A percentile compares a stretch with the other conserved stretches of the same genome.
phyloP scores from a whole-genome alignment of 2,113 vertebrate species.

The Corydoras sp. region DNA sequence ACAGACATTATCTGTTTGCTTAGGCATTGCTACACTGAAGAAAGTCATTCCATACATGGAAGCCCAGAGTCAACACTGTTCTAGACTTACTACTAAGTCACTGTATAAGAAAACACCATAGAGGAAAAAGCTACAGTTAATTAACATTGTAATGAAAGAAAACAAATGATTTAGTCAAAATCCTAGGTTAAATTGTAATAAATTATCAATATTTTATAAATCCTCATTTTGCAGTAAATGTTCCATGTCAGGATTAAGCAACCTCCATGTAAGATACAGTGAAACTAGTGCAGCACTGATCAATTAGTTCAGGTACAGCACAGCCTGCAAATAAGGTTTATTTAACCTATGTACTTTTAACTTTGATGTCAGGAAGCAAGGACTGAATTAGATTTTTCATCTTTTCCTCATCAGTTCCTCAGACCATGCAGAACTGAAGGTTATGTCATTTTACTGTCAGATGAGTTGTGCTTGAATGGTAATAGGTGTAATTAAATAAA shows the following conservation, averaged over 20 bases:
- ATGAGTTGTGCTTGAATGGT: not conserved
- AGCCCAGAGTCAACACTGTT: too few relatives aligned
- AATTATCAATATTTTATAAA: constrained; percentile 5
- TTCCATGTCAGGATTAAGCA: constrained; percentile 6
- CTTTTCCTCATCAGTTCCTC: constrained; percentile 2
- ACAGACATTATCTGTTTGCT: too few relatives aligned
- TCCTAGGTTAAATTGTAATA: not conserved
- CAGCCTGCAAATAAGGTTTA: constrained; percentile 9
- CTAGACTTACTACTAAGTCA: too few relatives aligned
- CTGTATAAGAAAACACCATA: too few relatives aligned
- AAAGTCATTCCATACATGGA: too few relatives aligned
- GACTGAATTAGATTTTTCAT: constrained; percentile 24
- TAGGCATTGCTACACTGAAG: too few relatives aligned
- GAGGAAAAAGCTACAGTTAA: not conserved
- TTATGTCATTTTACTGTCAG: not conserved
- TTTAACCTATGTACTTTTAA: constrained; percentile 10
- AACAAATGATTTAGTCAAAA: not conserved
- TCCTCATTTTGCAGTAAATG: not conserved
- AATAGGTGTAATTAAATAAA: not conserved
- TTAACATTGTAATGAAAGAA: not conserved
- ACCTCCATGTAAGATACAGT: constrained; percentile 3
- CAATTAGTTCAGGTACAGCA: constrained; percentile 32
- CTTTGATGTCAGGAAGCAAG: constrained; percentile 27
- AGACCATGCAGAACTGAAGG: constrained; percentile 8
- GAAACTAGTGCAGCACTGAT: constrained; percentile 25